Conservation (phyloP, 64 coral and sea anemone genomes). For the Dendrophyllia cribrosa region DNA sequence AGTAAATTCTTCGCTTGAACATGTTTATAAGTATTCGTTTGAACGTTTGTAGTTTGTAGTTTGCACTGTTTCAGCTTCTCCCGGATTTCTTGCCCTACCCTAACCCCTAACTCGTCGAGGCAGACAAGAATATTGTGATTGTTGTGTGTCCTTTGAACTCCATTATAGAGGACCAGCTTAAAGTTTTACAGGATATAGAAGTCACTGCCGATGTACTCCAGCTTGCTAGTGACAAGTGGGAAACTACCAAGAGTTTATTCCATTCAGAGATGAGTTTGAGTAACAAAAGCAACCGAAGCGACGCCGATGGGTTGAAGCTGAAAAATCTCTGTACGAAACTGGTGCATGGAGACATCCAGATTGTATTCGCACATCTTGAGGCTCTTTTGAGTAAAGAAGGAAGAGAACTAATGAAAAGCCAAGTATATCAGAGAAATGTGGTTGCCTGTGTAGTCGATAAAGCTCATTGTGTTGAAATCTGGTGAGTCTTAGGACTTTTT, state of each 20-base stretch:
- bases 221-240: neutral
- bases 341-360: slow-evolving; percentile 37
- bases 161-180: slow-evolving; percentile 76
- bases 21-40: too few relatives aligned
- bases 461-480: slow-evolving; percentile 59
- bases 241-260: neutral
- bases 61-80: neutral
- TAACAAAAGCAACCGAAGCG: neutral
- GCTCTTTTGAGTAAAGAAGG: slow-evolving; percentile 67
- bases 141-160: slow-evolving; percentile 71
- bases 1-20: too few relatives aligned
- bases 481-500: neutral
- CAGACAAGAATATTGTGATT: slow-evolving; percentile 44
- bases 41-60: too few relatives aligned
- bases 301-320: slow-evolving; percentile 2
- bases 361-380: slow-evolving; percentile 65
- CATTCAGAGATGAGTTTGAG: neutral
- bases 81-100: neutral
- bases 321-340: slow-evolving; percentile 25
- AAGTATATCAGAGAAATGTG: slow-evolving; percentile 76
- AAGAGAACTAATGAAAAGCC: slow-evolving; percentile 64
- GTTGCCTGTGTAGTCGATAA: slow-evolving; percentile 80
- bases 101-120: too few relatives aligned
- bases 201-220: slow-evolving; percentile 50
- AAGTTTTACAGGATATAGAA: slow-evolving; percentile 43